Evolutionary conservation across 92 coral and sea anemone genomes (phyloP).

Genomic region (Bergia sp.): DNA sequence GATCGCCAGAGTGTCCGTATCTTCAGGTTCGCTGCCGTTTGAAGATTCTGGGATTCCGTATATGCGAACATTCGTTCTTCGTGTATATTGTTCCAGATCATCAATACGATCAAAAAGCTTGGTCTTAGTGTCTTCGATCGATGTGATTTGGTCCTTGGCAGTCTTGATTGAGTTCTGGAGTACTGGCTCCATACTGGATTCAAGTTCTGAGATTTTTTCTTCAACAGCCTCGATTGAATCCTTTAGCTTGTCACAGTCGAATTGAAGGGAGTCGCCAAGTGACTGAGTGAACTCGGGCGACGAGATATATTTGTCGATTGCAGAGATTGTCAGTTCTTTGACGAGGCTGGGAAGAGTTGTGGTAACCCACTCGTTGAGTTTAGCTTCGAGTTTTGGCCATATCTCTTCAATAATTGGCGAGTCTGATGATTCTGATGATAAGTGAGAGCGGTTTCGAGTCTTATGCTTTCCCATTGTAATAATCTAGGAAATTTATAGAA

Average conservation of each 20-base stretch:
- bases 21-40: slow-evolving; percentile 20
- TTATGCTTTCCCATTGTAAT: too few relatives aligned
- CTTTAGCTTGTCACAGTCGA: background rate
- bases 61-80: slow-evolving; percentile 49
- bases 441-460: too few relatives aligned
- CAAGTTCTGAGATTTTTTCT: background rate
- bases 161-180: slow-evolving; percentile 13
- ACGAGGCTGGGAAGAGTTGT: background rate
- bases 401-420: background rate
- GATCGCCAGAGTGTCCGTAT: slow-evolving; percentile 32
- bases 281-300: slow-evolving; percentile 40
- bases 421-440: too few relatives aligned
- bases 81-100: slow-evolving; percentile 41
- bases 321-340: too few relatives aligned
- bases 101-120: slow-evolving; percentile 10
- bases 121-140: slow-evolving; percentile 16
- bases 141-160: background rate
- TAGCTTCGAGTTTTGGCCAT: background rate
- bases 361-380: background rate
- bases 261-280: slow-evolving; percentile 27
- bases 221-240: slow-evolving; percentile 16
- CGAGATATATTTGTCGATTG: slow-evolving; percentile 30
- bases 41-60: slow-evolving; percentile 47
- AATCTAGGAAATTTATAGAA: too few relatives aligned
- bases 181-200: background rate